These are phyloP conservation scores for Agrypnus murinus DNA, from an alignment of 2,888 invertebrate species.

Conservation along the genomic window DNA sequence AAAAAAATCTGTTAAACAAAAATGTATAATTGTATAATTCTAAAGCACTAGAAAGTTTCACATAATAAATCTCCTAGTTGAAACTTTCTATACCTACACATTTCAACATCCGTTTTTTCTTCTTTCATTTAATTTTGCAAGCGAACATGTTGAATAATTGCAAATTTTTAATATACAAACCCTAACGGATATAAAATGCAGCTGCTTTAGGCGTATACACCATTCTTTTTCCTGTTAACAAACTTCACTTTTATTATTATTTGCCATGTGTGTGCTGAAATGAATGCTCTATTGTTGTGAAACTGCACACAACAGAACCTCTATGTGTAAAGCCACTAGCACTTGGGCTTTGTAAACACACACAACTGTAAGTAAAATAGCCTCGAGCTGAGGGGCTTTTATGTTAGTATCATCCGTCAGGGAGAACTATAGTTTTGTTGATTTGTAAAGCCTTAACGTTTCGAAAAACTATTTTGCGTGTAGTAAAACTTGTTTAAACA, in stretches of 20 bases:
- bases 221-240: neutral
- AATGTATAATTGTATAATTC: too few species aligned
- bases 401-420: neutral
- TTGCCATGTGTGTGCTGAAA: slow-evolving; percentile 1
- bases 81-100: too few species aligned
- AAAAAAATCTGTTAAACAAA: too few species aligned
- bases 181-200: slow-evolving; percentile 11
- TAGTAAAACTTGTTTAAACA: too few species aligned
- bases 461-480: neutral
- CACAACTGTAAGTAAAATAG: slow-evolving; percentile 22
- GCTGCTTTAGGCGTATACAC: neutral
- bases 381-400: slow-evolving; percentile 8
- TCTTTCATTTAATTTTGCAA: too few species aligned
- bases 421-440: neutral
- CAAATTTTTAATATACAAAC: too few species aligned
- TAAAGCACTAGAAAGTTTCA: too few species aligned
- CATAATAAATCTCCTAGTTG: too few species aligned
- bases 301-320: slow-evolving; percentile 3
- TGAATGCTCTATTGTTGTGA: slow-evolving; percentile 18
- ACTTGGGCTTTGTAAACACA: slow-evolving; percentile 27
- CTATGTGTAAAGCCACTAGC: slow-evolving; percentile 10
- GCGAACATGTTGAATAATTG: too few species aligned
- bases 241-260: neutral
- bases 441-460: neutral
- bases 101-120: too few species aligned